Conservation (phyloP, 2,113 vertebrate species). For the Gasterosteus nipponicus region DNA sequence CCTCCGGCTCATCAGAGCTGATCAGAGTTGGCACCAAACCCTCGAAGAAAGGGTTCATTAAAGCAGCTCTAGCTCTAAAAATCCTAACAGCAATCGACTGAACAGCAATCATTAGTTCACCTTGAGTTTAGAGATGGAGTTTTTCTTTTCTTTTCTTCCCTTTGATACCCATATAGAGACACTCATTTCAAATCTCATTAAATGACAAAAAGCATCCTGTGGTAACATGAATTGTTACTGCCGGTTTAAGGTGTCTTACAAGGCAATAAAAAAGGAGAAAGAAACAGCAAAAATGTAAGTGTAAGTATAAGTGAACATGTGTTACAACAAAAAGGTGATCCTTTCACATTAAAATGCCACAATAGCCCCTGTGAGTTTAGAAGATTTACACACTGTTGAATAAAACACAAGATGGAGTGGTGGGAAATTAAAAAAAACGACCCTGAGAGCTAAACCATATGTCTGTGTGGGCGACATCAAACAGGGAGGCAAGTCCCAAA, state of each 20-base stretch:
- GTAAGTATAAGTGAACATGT: constrained; percentile 11
- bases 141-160: constrained; percentile 29
- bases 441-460: constrained; percentile 67
- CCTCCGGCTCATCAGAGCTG: constrained; percentile 40
- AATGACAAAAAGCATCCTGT: constrained; percentile 12
- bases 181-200: constrained; percentile 34
- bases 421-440: constrained; percentile 56
- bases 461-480: constrained; percentile 69
- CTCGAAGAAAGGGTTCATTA: constrained; percentile 64
- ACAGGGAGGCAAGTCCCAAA: constrained; percentile 54
- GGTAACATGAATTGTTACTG: constrained; percentile 2
- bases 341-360: constrained; percentile 40
- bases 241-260: constrained; percentile 3
- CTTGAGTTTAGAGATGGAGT: constrained; percentile 10
- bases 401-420: constrained; percentile 50
- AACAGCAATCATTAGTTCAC: constrained; percentile 41
- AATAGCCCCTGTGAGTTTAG: constrained; percentile 31
- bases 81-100: constrained; percentile 34
- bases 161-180: constrained; percentile 12
- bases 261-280: constrained; percentile 5
- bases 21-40: constrained; percentile 39
- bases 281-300: neutral
- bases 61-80: constrained; percentile 50
- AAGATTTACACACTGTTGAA: constrained; percentile 69
- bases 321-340: constrained; percentile 30